phyloP scores from a whole-genome alignment of 2,888 invertebrate species.

The Apoda limacodes region DNA sequence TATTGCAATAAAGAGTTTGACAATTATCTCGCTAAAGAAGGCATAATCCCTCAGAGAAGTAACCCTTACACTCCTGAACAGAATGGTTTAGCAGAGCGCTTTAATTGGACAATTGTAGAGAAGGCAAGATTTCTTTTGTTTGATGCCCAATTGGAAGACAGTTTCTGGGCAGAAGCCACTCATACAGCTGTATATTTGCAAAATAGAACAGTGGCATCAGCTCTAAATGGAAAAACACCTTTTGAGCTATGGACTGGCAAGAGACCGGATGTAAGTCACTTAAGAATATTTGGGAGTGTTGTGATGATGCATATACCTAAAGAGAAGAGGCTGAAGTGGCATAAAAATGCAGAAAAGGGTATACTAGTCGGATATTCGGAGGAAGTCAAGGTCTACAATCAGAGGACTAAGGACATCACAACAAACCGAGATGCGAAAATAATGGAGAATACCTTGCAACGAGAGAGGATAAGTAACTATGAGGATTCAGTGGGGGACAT shows the following conservation, averaged over 20 bases:
- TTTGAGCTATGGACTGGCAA: slow-evolving; percentile 1
- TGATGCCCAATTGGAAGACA: slow-evolving; percentile 3
- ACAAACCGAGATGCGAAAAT: slow-evolving; percentile 2
- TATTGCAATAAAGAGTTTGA: slow-evolving; percentile 18
- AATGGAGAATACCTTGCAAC: too few species aligned
- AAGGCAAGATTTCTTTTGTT: slow-evolving; percentile 16
- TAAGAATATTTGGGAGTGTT: slow-evolving; percentile 5
- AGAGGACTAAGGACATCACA: background rate
- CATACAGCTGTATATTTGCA: slow-evolving; percentile 1
- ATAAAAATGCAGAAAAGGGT: slow-evolving; percentile 3
- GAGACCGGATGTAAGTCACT: too few species aligned
- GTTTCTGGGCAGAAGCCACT: slow-evolving; percentile 1
- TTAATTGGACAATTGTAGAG: slow-evolving; percentile 16
- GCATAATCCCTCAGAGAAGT: slow-evolving; percentile 12
- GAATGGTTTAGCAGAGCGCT: slow-evolving; percentile 19
- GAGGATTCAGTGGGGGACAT: slow-evolving; percentile 2
- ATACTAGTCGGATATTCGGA: slow-evolving; percentile 3
- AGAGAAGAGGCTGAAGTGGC: slow-evolving; percentile 4
- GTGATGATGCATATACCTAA: slow-evolving; percentile 6
- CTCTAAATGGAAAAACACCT: slow-evolving; percentile 1
- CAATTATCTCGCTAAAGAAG: slow-evolving; percentile 11
- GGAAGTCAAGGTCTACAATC: slow-evolving; percentile 4
- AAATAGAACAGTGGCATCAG: background rate
- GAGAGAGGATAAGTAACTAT: too few species aligned
- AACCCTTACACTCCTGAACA: slow-evolving; percentile 17